Percentiles rank a stretch among this genome's conserved stretches.
Conservation (phyloP, 2,113 vertebrate species). For the Dicerorhinus sumatrensis region DNA sequence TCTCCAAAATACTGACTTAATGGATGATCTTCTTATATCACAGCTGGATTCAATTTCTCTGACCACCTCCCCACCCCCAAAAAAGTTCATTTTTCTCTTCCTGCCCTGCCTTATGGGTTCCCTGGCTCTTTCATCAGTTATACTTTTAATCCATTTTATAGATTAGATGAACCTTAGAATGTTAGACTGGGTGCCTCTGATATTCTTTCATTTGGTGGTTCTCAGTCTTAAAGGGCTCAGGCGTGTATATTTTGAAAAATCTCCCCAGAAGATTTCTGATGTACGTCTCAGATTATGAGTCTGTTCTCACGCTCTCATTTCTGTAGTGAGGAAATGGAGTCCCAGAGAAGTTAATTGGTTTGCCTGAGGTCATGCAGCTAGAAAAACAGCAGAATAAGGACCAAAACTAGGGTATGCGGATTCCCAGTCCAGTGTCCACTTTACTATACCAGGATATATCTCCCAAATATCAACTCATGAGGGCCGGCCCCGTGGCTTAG, state of each 20-base stretch:
- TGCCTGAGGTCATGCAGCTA: not conserved
- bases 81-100: not conserved
- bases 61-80: accelerated
- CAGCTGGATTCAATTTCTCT: not conserved
- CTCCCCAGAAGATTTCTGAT: not conserved
- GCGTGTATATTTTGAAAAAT: not conserved
- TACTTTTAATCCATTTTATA: constrained; percentile 8
- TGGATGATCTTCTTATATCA: not conserved
- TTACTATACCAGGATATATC: not conserved
- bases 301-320: not conserved
- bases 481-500: too few species aligned
- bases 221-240: not conserved
- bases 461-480: not conserved
- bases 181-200: not conserved
- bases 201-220: not conserved
- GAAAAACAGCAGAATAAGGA: not conserved
- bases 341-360: not conserved
- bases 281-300: not conserved
- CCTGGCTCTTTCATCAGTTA: not conserved
- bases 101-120: not conserved
- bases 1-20: constrained; percentile 26
- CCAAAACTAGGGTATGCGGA: not conserved
- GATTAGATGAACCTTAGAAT: constrained; percentile 23
- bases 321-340: not conserved
- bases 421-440: not conserved